These are phyloP conservation scores for Eudemis profundana DNA, from an alignment of 2,888 invertebrate species.

Conservation along the genomic window DNA sequence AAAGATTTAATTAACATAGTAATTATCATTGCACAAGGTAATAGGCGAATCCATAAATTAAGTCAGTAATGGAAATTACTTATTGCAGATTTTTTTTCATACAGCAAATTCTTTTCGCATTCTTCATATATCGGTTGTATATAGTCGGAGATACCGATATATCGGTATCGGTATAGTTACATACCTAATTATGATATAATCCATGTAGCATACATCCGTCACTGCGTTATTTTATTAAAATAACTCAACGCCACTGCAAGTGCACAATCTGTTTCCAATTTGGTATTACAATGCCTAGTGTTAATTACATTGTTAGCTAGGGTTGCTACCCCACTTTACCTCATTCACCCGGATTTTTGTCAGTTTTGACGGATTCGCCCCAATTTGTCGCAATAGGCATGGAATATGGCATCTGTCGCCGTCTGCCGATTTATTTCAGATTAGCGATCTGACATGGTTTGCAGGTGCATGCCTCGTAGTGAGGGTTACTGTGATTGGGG, in stretches of 20 bases:
- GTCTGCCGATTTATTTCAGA: slow-evolving; percentile 68
- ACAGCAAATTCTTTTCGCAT: too few species aligned
- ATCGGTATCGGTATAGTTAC: too few species aligned
- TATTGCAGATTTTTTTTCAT: too few species aligned
- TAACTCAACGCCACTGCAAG: slow-evolving; percentile 5
- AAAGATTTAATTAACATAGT: too few species aligned
- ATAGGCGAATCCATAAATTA: too few species aligned
- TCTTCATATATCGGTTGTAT: too few species aligned
- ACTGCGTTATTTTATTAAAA: too few species aligned
- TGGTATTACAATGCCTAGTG: not conserved
- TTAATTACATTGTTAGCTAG: slow-evolving; percentile 32
- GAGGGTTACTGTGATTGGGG: slow-evolving; percentile 2
- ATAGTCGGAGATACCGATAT: too few species aligned
- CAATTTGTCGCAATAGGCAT: slow-evolving; percentile 57
- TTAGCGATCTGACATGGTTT: slow-evolving; percentile 59
- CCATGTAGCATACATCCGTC: not conserved
- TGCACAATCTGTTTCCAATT: slow-evolving; percentile 4
- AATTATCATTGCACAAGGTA: too few species aligned
- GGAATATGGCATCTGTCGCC: slow-evolving; percentile 70
- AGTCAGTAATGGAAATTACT: too few species aligned
- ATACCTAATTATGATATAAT: too few species aligned
- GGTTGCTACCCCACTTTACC: slow-evolving; percentile 56
- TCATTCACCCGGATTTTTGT: slow-evolving; percentile 67
- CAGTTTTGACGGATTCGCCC: slow-evolving; percentile 69
- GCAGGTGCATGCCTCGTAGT: slow-evolving; percentile 61